Evolutionary conservation across 2,888 invertebrate genomes (phyloP).

Genomic region (Hesperia comma): DNA sequence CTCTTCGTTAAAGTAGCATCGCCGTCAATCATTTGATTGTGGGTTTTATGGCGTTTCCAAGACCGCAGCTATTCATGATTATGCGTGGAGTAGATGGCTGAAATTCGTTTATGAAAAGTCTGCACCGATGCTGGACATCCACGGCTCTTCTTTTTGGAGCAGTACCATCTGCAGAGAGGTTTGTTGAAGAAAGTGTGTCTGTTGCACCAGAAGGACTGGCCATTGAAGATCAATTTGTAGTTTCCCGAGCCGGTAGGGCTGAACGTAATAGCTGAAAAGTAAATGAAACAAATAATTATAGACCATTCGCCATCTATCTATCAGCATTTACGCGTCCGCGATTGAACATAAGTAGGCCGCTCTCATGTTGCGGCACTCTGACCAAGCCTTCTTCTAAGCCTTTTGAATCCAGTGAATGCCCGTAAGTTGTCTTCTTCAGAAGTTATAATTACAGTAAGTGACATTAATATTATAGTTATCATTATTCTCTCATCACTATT

Average conservation of each 20-base stretch:
- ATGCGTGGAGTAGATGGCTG: slow-evolving; percentile 33
- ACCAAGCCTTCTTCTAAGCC: too few relatives aligned
- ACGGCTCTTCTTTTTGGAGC: slow-evolving; percentile 52
- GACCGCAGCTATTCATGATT: slow-evolving; percentile 33
- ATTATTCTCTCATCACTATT: neutral
- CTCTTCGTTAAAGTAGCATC: too few relatives aligned
- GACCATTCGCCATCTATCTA: neutral
- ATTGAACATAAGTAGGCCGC: too few relatives aligned
- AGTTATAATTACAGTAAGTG: neutral
- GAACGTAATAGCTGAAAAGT: slow-evolving; percentile 19
- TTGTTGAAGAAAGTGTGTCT: slow-evolving; percentile 42
- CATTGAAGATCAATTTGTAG: slow-evolving; percentile 48
- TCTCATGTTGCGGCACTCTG: too few relatives aligned
- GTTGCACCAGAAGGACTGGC: slow-evolving; percentile 53
- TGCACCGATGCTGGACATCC: slow-evolving; percentile 47
- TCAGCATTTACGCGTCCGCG: too few relatives aligned
- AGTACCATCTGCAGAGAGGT: slow-evolving; percentile 51
- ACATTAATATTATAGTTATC: too few relatives aligned
- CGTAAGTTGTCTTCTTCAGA: too few relatives aligned
- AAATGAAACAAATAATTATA: neutral
- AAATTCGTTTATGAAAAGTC: slow-evolving; percentile 42
- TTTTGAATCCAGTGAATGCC: too few relatives aligned
- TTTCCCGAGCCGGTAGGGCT: slow-evolving; percentile 42
- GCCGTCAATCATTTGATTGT: too few relatives aligned
- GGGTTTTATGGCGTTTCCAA: neutral